Conservation (phyloP, 2,888 invertebrate genomes). For the Penaeus monodon region DNA sequence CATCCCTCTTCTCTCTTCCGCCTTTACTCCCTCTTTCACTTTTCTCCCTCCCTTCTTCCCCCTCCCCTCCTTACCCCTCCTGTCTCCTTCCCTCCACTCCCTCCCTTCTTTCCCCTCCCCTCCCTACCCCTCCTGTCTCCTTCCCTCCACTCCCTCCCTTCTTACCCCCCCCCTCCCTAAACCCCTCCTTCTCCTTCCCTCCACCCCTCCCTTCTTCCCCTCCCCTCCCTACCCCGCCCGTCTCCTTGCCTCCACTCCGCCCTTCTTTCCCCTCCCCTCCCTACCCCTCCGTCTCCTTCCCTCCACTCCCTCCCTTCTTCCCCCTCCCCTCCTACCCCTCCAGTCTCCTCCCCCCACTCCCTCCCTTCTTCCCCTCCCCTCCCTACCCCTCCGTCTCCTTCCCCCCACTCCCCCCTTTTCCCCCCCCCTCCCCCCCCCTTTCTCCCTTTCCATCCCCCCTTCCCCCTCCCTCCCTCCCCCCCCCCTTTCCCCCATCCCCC, state of each 20-base stretch:
- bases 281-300: too few species aligned
- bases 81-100: fast-evolving
- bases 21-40: fast-evolving
- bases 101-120: too few species aligned
- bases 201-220: too few species aligned
- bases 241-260: background rate
- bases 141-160: too few species aligned
- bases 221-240: background rate
- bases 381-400: background rate
- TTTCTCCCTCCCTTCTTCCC: too few species aligned
- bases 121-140: too few species aligned
- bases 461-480: background rate
- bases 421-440: background rate
- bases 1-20: too few species aligned
- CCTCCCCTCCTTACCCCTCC: too few species aligned
- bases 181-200: too few species aligned
- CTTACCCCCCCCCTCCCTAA: too few species aligned
- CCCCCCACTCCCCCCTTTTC: background rate
- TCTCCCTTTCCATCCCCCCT: background rate
- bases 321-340: background rate
- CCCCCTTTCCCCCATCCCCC: background rate
- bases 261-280: background rate
- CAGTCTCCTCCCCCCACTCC: background rate
- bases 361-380: background rate
- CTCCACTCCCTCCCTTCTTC: background rate